Base-by-base conservation (phyloP, 2,888 invertebrate genomes). In the Ctenicera cuprea region DNA sequence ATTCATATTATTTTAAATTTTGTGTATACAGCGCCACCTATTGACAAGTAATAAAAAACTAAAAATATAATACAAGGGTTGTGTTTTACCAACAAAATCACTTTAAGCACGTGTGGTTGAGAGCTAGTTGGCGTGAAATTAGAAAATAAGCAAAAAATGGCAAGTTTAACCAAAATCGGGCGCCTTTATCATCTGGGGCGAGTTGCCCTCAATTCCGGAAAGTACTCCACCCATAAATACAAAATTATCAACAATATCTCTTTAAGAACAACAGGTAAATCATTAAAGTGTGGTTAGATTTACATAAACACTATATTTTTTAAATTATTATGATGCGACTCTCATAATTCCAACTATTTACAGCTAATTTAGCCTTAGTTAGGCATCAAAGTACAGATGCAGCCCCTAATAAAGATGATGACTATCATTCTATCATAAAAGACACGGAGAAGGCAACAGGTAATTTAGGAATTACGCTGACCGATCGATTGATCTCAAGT, bases 361-460 rank as follows among this genome's bases (percentile, higher is more conserved):
- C 7, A 41, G 41, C 41, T 4, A 41, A 14, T 41, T 14, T 14
- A 41, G 41, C 41, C 14, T 14, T n/a, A 14, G 2, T 48, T 20
- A 16, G 48, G 16, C 8, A 5, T 16, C 18, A 16, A 11, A 48
- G 48, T 30, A 76, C 76, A 3, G 74, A 71, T 33, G 74, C 86
- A 9, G 84, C 84, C 63, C 69, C 82, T 5, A 87, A 88, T 71
- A 81, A 86, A 11, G 90, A n/a, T n/a, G n/a, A n/a, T n/a, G n/a
- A 90, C 1, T 88, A 89, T 77, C 91, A 91, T 81, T 88, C 87
- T 69, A 91, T 92, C 74, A 91, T 92, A 69, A 90, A 90, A 83
- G 88, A 91, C 80, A 89, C 89, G 11, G 92, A 92, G 82, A 90
- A 90, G 82, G 84, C 88, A 20, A 89, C 86, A 84, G 91, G 91